These are phyloP conservation scores for Drosophila meridionalis DNA, from an alignment of 2,888 invertebrate genomes.

Conservation along the genomic window DNA sequence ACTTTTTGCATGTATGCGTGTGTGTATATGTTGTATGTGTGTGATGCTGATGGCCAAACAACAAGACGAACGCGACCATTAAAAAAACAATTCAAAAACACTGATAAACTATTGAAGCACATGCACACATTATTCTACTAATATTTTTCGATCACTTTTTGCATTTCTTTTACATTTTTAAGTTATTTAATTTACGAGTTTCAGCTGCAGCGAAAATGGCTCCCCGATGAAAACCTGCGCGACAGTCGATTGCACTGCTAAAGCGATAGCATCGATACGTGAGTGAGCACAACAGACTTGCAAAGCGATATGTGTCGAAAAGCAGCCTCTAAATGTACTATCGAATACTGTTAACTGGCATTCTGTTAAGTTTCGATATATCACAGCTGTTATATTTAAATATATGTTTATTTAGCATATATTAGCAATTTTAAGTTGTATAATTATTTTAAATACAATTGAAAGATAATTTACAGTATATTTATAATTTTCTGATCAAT, in stretches of 20 bases:
- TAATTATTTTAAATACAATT: not conserved
- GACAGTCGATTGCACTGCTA: constrained; percentile 51
- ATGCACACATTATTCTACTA: constrained; percentile 56
- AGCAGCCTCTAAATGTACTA: not conserved
- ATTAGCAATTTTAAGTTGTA: too few relatives aligned
- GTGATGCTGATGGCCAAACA: constrained; percentile 71
- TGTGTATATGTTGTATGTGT: constrained; percentile 42
- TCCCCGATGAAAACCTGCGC: constrained; percentile 59
- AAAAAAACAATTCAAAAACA: constrained; percentile 56
- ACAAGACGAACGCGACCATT: constrained; percentile 51
- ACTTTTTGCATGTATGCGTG: constrained; percentile 37
- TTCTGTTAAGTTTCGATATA: not conserved
- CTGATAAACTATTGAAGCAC: constrained; percentile 48
- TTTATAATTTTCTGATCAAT: not conserved
- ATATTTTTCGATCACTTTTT: constrained; percentile 33
- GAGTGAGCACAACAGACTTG: not conserved
- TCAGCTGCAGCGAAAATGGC: constrained; percentile 65
- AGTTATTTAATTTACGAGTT: constrained; percentile 61
- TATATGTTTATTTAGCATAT: not conserved
- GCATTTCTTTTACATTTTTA: constrained; percentile 70
- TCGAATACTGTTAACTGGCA: constrained; percentile 23
- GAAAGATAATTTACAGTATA: not conserved
- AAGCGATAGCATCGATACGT: constrained; percentile 35
- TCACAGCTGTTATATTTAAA: constrained; percentile 7
- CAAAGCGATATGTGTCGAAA: constrained; percentile 1